Percentiles rank a stretch among this genome's conserved stretches.
phyloP scores from a whole-genome alignment of 2,888 invertebrate genomes.

The Argyra leucocephala region DNA sequence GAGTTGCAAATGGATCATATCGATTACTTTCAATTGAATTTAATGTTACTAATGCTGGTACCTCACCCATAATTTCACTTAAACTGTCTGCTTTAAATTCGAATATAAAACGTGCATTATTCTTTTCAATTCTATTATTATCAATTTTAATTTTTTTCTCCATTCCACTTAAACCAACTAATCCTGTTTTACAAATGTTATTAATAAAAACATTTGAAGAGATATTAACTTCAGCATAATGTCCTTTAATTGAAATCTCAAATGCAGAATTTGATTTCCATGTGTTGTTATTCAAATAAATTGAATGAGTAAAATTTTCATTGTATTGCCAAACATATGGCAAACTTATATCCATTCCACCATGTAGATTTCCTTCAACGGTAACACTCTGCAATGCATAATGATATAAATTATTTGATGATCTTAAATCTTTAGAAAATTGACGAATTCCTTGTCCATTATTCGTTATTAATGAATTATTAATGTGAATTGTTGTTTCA shows the following conservation, averaged over 20 bases:
- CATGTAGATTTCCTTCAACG: constrained; percentile 72
- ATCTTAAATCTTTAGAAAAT: constrained; percentile 83
- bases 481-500: constrained; percentile 82
- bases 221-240: constrained; percentile 82
- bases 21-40: constrained; percentile 70
- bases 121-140: constrained; percentile 67
- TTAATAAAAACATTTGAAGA: constrained; percentile 74
- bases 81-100: constrained; percentile 85
- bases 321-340: constrained; percentile 95
- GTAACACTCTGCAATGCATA: constrained; percentile 81
- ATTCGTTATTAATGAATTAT: constrained; percentile 71
- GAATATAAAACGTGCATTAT: constrained; percentile 72
- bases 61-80: constrained; percentile 80
- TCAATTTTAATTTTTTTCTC: constrained; percentile 86
- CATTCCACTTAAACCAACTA: constrained; percentile 83
- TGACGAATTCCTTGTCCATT: constrained; percentile 84
- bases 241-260: constrained; percentile 77
- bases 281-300: constrained; percentile 76
- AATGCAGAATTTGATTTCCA: constrained; percentile 82
- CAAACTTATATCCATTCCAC: constrained; percentile 78
- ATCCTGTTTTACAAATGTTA: constrained; percentile 72
- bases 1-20: constrained; percentile 37
- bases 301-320: constrained; percentile 86
- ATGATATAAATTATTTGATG: constrained; percentile 94
- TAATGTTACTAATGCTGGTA: constrained; percentile 66